Conservation (phyloP, 1,140 invertebrate genomes). For the Leptopilina clavipes region DNA sequence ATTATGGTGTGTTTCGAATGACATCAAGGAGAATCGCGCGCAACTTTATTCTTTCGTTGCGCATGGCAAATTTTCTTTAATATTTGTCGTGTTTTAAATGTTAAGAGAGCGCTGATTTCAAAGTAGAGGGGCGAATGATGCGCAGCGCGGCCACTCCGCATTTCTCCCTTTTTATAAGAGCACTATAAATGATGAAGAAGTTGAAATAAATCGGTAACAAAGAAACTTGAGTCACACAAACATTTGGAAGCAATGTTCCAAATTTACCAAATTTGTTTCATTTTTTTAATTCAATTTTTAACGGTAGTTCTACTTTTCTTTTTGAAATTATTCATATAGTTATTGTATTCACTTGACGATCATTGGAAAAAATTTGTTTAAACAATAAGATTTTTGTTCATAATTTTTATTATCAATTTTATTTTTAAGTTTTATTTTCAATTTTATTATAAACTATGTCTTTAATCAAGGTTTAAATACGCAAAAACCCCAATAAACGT, state of each 20-base stretch:
- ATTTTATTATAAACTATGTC: no score
- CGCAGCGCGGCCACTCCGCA: slow-evolving; percentile 74
- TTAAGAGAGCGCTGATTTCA: slow-evolving; percentile 59
- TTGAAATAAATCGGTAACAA: slow-evolving; percentile 39
- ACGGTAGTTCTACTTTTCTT: no score
- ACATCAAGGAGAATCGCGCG: not conserved
- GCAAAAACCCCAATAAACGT: no score
- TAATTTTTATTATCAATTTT: no score
- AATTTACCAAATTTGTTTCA: slow-evolving; percentile 46
- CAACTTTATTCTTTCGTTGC: slow-evolving; percentile 43
- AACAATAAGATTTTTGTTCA: no score
- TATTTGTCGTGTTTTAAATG: slow-evolving; percentile 62
- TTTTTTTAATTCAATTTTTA: no score
- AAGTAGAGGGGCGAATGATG: slow-evolving; percentile 71
- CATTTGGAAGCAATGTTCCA: slow-evolving; percentile 21
- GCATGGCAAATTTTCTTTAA: slow-evolving; percentile 58
- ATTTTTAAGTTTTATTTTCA: no score
- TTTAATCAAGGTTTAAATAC: no score
- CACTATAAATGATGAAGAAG: slow-evolving; percentile 64
- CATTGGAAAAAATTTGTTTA: no score
- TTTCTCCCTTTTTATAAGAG: slow-evolving; percentile 73
- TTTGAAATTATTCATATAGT: no score
- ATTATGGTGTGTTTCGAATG: not conserved
- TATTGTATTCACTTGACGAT: no score
- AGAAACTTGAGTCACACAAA: not conserved